Conservation (phyloP, 2,888 invertebrate species). For the Sphecodes monilicornis region DNA sequence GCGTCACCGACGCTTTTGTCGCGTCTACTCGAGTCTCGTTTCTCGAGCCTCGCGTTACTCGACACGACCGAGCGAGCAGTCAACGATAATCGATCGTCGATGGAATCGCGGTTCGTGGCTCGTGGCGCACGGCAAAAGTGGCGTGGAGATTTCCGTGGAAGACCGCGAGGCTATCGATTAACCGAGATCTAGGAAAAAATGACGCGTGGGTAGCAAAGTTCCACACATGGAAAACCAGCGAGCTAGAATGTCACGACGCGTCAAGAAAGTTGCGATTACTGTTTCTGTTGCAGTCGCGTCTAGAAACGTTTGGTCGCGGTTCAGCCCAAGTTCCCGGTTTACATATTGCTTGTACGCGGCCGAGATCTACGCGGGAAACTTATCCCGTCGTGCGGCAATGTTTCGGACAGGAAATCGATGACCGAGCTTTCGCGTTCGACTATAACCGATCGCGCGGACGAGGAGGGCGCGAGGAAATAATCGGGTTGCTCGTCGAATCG, state of each 20-base stretch:
- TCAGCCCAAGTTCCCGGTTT: neutral
- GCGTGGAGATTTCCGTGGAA: constrained; percentile 72
- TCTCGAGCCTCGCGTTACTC: neutral
- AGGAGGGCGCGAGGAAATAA: neutral
- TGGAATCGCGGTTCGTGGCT: neutral
- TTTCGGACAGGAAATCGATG: constrained; percentile 78
- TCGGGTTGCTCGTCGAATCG: too few relatives aligned
- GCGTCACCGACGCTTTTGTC: neutral
- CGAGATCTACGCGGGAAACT: constrained; percentile 48
- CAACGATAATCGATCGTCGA: neutral
- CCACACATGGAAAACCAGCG: neutral
- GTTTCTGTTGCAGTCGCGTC: neutral
- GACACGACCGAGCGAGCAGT: neutral
- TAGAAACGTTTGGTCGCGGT: neutral
- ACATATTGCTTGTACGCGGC: neutral
- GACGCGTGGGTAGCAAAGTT: neutral
- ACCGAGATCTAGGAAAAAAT: constrained; percentile 20
- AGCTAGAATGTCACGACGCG: neutral
- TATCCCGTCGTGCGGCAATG: constrained; percentile 49
- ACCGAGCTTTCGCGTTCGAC: constrained; percentile 39
- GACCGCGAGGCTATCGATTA: constrained; percentile 41
- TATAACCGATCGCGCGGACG: constrained; percentile 13
- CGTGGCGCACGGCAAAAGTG: constrained; percentile 55
- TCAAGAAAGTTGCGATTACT: too few relatives aligned
- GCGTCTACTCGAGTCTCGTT: neutral